Percentiles rank a stretch among this genome's conserved stretches.
Conservation (phyloP, 2,888 invertebrate species). For the Microplitis manilae region DNA sequence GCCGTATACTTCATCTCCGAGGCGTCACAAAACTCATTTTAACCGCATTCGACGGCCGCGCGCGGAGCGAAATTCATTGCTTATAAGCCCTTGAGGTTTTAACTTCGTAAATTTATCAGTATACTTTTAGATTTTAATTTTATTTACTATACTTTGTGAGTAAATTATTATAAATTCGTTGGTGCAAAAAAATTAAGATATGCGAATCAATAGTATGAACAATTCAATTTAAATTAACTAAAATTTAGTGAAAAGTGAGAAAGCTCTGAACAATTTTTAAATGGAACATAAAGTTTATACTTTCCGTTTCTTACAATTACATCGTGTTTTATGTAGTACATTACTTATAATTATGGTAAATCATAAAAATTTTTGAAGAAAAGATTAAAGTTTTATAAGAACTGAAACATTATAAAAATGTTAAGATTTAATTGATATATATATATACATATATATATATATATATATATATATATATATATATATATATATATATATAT, state of each 20-base stretch:
- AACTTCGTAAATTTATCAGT: conserved; percentile 10
- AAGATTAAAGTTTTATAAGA: neutral
- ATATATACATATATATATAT: neutral
- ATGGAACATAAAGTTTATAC: neutral
- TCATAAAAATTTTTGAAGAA: neutral
- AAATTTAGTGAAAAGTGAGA: neutral
- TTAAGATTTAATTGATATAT: neutral
- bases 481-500: neutral
- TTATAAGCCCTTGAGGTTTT: conserved; percentile 74
- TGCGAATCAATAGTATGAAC: neutral
- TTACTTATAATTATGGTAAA: no score
- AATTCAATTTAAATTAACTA: neutral
- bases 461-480: neutral
- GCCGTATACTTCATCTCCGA: conserved; percentile 32
- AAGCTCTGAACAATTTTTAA: neutral
- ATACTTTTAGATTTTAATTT: neutral
- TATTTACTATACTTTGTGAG: neutral
- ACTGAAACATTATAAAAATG: neutral
- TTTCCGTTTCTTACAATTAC: no score
- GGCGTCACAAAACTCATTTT: conserved; percentile 44
- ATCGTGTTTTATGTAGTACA: no score
- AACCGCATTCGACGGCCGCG: conserved; percentile 58
- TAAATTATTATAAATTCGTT: no score
- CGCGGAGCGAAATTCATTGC: conserved; percentile 54
- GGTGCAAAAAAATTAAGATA: no score